These are phyloP conservation scores for Ectemnius continuus DNA, from an alignment of 2,888 invertebrate genomes.

Conservation along the genomic window DNA sequence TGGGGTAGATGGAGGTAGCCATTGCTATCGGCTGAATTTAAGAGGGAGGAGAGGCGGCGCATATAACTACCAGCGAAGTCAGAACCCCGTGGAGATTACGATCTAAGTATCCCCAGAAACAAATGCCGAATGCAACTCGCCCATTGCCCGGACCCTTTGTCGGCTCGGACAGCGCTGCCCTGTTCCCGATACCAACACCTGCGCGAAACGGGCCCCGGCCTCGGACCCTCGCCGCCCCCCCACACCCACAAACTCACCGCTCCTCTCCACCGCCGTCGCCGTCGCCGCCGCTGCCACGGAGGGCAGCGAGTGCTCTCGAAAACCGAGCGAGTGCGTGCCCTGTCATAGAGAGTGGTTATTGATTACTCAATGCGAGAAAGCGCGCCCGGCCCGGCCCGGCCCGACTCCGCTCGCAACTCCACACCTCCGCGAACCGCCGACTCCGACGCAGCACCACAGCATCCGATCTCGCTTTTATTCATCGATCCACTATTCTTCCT, in stretches of 20 bases:
- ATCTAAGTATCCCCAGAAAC: conserved; percentile 74
- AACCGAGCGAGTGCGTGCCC: conserved; percentile 57
- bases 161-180: conserved; percentile 61
- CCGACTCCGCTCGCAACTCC: no score
- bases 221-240: background rate
- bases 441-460: background rate
- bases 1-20: conserved; percentile 18
- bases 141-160: conserved; percentile 73
- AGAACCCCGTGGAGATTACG: conserved; percentile 69
- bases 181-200: conserved; percentile 72
- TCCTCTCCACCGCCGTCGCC: background rate
- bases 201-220: conserved; percentile 51
- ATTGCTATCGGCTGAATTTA: conserved; percentile 47
- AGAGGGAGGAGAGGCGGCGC: conserved; percentile 47
- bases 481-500: conserved; percentile 1
- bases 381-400: conserved; percentile 63
- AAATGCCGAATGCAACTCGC: conserved; percentile 74
- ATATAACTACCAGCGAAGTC: conserved; percentile 64
- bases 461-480: conserved; percentile 3
- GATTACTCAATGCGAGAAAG: conserved; percentile 70
- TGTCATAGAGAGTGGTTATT: conserved; percentile 72
- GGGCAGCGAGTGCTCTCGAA: conserved; percentile 29
- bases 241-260: background rate
- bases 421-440: conserved; percentile 28
- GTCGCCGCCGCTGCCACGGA: background rate